Percentiles rank a stretch among this genome's conserved stretches.
phyloP scores from a whole-genome alignment of 2,888 invertebrate genomes.

The Dicranocentrus wangi region DNA sequence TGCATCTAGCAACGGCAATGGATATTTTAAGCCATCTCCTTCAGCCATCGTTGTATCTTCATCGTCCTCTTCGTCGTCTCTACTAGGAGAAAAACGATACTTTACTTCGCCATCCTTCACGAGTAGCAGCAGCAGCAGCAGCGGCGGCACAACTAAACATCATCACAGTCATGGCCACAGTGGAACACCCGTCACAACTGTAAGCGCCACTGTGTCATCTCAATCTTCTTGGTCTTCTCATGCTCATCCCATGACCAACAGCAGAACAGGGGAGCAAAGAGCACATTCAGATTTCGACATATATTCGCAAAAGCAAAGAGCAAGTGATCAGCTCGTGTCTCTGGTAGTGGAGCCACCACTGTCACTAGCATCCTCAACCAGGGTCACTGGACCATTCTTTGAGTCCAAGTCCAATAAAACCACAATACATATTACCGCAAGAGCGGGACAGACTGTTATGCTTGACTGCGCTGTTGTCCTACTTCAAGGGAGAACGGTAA shows the following conservation, averaged over 20 bases:
- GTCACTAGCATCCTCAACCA: conserved; percentile 60
- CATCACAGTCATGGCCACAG: conserved; percentile 12
- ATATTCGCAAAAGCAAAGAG: conserved; percentile 26
- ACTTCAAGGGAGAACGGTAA: conserved; percentile 79
- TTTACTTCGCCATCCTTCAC: background rate
- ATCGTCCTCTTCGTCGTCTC: conserved; percentile 13
- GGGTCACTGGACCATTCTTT: conserved; percentile 77
- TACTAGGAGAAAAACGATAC: background rate
- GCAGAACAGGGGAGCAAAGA: conserved; percentile 22
- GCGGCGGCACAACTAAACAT: conserved; percentile 5
- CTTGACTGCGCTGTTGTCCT: conserved; percentile 80
- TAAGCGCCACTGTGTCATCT: conserved; percentile 9
- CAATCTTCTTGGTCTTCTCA: conserved; percentile 1
- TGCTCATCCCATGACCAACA: conserved; percentile 3
- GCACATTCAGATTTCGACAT: conserved; percentile 7
- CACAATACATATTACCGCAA: conserved; percentile 78
- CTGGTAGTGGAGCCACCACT: conserved; percentile 55
- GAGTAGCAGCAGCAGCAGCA: background rate
- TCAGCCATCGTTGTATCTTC: conserved; percentile 27
- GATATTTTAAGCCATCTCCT: conserved; percentile 38
- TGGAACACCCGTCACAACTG: background rate
- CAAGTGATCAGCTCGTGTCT: conserved; percentile 31
- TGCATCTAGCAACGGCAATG: conserved; percentile 18
- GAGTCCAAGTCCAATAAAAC: conserved; percentile 78
- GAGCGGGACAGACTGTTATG: conserved; percentile 78